Percentiles rank a stretch among this genome's conserved stretches.
These are phyloP conservation scores for Agrilus planipennis DNA, from an alignment of 1,140 invertebrate species.

Conservation along the genomic window DNA sequence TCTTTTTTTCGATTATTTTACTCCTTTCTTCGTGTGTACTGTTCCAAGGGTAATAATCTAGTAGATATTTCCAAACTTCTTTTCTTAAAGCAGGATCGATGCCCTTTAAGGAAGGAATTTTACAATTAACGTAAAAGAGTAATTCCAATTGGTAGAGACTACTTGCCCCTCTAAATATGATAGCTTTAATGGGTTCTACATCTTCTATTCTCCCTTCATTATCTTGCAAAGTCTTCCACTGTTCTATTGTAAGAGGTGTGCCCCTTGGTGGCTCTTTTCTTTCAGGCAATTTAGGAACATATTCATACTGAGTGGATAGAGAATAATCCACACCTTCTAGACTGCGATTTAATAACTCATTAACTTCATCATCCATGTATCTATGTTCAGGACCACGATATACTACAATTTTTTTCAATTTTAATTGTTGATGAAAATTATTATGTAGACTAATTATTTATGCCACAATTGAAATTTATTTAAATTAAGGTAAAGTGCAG, in stretches of 20 bases:
- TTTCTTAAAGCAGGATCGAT: constrained; percentile 54
- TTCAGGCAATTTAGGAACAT: constrained; percentile 43
- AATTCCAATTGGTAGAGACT: constrained; percentile 1
- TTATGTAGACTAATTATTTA: too few relatives aligned
- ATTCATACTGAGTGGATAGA: constrained; percentile 45
- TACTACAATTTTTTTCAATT: too few relatives aligned
- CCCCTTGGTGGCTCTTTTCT: constrained; percentile 45
- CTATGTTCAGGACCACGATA: constrained; percentile 39
- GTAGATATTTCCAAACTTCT: constrained; percentile 91
- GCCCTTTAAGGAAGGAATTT: constrained; percentile 38
- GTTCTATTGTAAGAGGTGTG: constrained; percentile 57
- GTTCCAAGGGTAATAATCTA: constrained; percentile 82
- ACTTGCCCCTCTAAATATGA: constrained; percentile 84
- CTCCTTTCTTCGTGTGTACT: constrained; percentile 60
- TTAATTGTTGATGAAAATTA: too few relatives aligned
- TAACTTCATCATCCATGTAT: constrained; percentile 41
- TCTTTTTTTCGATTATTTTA: constrained; percentile 55
- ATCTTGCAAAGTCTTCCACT: constrained; percentile 71
- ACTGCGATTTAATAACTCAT: constrained; percentile 45
- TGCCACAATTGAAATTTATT: too few relatives aligned
- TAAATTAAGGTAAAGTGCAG: too few relatives aligned
- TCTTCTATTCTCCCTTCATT: constrained; percentile 62
- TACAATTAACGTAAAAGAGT: background rate
- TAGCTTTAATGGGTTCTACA: constrained; percentile 54
- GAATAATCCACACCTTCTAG: constrained; percentile 31